phyloP scores from a whole-genome alignment of 2,113 vertebrate genomes.

The Falco punctatus region DNA sequence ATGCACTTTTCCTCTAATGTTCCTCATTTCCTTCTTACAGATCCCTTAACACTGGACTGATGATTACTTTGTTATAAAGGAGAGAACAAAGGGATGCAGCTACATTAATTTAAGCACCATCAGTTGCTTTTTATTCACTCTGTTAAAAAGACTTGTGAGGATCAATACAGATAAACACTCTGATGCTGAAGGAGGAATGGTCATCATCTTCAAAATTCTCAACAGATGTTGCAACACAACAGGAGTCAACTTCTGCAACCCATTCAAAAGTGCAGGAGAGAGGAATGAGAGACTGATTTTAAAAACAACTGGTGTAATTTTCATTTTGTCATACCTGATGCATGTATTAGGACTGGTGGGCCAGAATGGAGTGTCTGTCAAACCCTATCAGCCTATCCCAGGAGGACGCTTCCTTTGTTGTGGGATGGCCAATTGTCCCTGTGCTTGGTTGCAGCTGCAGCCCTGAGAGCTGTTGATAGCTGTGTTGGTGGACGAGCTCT shows the following conservation, averaged over 20 bases:
- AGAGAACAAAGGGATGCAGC: not conserved
- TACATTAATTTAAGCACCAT: conserved; percentile 1
- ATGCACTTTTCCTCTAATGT: not conserved
- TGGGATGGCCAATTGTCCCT: not conserved
- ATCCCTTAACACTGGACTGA: not conserved
- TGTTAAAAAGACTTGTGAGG: not conserved
- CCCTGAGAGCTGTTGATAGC: not conserved
- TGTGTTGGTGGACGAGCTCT: not conserved
- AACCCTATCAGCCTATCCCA: not conserved
- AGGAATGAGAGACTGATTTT: not conserved
- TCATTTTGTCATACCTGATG: not conserved
- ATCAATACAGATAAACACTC: conserved; percentile 22
- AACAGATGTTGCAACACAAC: not conserved
- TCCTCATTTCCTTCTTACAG: not conserved
- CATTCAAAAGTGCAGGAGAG: not conserved
- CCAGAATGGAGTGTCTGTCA: not conserved
- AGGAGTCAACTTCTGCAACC: not conserved
- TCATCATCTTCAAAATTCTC: conserved; percentile 13
- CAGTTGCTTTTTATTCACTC: not conserved
- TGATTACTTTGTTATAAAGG: not conserved
- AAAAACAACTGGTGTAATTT: not conserved
- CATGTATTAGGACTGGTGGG: not conserved
- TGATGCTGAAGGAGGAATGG: conserved; percentile 4
- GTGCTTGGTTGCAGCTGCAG: not conserved
- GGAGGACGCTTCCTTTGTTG: not conserved